phyloP scores from a whole-genome alignment of 1,140 invertebrate genomes.

The Drosophila leontia region DNA sequence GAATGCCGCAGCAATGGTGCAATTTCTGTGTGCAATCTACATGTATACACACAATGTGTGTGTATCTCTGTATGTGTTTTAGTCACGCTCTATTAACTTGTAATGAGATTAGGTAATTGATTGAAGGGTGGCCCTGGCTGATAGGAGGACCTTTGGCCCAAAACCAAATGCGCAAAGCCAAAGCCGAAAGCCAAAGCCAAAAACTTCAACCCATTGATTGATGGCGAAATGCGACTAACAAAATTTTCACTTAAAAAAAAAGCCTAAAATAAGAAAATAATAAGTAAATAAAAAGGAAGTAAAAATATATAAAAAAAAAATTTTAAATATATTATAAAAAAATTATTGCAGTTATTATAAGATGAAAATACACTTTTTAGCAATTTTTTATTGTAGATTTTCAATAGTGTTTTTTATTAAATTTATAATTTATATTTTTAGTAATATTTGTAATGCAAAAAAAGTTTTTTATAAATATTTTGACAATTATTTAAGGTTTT shows the following conservation, averaged over 20 bases:
- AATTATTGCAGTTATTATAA: no score
- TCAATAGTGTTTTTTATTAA: no score
- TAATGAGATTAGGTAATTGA: slow-evolving; percentile 83
- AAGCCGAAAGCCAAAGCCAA: slow-evolving; percentile 28
- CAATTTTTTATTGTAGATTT: no score
- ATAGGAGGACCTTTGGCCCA: slow-evolving; percentile 38
- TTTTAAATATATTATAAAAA: no score
- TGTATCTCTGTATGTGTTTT: slow-evolving; percentile 9
- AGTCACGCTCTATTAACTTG: slow-evolving; percentile 76
- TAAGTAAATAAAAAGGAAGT: neutral
- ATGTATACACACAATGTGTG: slow-evolving; percentile 4
- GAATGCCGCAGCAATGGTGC: slow-evolving; percentile 31
- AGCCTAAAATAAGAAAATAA: neutral
- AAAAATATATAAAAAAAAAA: no score
- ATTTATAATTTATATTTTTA: neutral
- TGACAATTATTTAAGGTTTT: no score
- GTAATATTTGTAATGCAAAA: no score
- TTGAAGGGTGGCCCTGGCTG: slow-evolving; percentile 55
- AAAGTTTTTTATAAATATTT: no score
- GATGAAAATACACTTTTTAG: no score
- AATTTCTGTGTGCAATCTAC: slow-evolving; percentile 11
- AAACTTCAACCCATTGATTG: slow-evolving; percentile 66
- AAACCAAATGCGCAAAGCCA: slow-evolving; percentile 44
- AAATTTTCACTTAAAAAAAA: slow-evolving; percentile 1
- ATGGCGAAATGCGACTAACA: slow-evolving; percentile 35